These are phyloP conservation scores for Erethizon dorsatum DNA, from an alignment of 2,797 vertebrate genomes.

Conservation along the genomic window DNA sequence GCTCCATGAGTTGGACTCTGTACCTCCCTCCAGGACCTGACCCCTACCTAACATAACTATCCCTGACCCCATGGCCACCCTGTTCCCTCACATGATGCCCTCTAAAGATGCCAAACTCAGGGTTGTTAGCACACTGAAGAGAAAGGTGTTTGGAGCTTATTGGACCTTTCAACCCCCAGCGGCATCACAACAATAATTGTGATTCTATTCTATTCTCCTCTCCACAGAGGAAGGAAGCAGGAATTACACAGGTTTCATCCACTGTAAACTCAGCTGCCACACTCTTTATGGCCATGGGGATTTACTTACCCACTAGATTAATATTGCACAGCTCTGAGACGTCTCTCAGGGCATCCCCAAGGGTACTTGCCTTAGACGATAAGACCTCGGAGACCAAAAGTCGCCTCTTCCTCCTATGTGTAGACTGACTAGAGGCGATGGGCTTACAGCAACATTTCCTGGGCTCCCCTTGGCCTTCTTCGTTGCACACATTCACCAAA, in stretches of 20 bases:
- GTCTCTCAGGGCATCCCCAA: not conserved
- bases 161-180: not conserved
- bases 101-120: not conserved
- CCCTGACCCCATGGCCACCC: not conserved
- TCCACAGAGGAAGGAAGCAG: not conserved
- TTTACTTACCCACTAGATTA: conserved; percentile 27
- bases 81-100: not conserved
- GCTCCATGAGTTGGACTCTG: not conserved
- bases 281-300: not conserved
- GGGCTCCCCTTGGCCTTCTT: no score
- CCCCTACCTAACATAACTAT: not conserved
- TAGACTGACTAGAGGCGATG: not conserved
- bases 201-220: no score
- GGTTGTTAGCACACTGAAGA: not conserved
- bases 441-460: not conserved
- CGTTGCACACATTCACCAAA: not conserved
- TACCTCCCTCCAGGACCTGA: not conserved
- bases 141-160: not conserved
- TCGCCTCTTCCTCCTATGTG: not conserved
- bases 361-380: not conserved
- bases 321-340: not conserved
- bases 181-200: not conserved
- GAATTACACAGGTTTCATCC: not conserved
- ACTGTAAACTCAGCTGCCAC: not conserved
- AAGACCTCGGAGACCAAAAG: not conserved